These are phyloP conservation scores for Montipora foliosa DNA, from an alignment of 64 coral and sea anemone species.

Conservation along the genomic window DNA sequence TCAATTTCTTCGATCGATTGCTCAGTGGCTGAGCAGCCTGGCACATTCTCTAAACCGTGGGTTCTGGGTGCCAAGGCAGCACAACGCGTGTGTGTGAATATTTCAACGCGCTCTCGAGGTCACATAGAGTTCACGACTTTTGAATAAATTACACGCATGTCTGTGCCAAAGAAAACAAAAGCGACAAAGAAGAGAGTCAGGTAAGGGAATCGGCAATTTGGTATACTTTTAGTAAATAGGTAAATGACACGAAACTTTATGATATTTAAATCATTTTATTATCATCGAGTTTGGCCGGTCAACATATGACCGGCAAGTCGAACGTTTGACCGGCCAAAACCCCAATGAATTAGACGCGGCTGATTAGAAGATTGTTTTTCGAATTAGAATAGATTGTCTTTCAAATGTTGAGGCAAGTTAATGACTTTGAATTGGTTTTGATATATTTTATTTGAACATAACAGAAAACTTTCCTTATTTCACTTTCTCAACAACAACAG, in stretches of 20 bases:
- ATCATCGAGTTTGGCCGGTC: slow-evolving; percentile 33
- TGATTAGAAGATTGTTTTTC: slow-evolving; percentile 59
- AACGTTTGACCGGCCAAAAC: slow-evolving; percentile 53
- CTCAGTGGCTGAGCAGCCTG: no score
- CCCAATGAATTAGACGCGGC: slow-evolving; percentile 58
- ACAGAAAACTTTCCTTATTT: slow-evolving; percentile 60
- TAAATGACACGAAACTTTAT: slow-evolving; percentile 15
- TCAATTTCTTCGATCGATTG: no score
- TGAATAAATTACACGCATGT: no score
- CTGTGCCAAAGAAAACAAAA: background rate
- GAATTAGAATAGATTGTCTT: slow-evolving; percentile 57
- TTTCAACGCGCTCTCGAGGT: slow-evolving; percentile 1
- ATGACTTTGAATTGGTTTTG: slow-evolving; percentile 54
- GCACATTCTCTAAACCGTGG: background rate
- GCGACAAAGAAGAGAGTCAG: slow-evolving; percentile 19
- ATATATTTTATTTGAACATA: slow-evolving; percentile 64
- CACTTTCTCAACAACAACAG: slow-evolving; percentile 60
- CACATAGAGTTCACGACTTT: no score
- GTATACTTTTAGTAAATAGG: background rate
- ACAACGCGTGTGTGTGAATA: slow-evolving; percentile 52
- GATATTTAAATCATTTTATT: slow-evolving; percentile 38
- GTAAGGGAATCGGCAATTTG: background rate
- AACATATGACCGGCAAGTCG: slow-evolving; percentile 60
- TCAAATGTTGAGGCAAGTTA: slow-evolving; percentile 53
- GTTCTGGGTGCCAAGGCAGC: slow-evolving; percentile 55